Base-by-base conservation (phyloP, 2,113 vertebrate genomes). In the Tichodroma muraria region DNA sequence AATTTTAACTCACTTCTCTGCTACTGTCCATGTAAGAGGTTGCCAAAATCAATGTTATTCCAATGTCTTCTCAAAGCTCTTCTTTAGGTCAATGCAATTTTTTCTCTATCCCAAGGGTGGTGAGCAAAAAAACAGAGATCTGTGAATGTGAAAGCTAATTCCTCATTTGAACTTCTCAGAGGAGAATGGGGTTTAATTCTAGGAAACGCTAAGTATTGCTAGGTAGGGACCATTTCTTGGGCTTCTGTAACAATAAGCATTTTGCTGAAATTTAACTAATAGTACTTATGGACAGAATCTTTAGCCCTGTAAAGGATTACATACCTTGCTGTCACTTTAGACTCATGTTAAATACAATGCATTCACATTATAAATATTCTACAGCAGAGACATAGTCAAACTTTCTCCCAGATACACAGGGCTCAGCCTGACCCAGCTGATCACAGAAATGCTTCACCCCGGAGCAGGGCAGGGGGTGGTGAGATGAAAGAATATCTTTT, bases 401-500 rank as follows among this genome's bases (percentile, higher is more conserved):
- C 37, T 85, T 6, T 1, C 35, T 91, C 30, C 15, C 70, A 88
- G 45, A 73, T 66, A 59, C 68, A 30, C 22, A 75, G 37, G 19
- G 64, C 82, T 91, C 60, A 92, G 49, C 47, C 85, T 92, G 89
- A 80, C 64, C 94, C 72, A 84, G 42, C 38, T 87, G 89, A 92
- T 92, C 85, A 94, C 52, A 93, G 82, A 90, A 92, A 84, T 25
- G 33, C n/a, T 93, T 94, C 47, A 52, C 52, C 76, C 88, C 83
- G 52, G 47, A 93, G 83, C 54, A 71, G 35, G 21, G 50, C 0
- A 0, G 40, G 12, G 44, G 15, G 14, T 13, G 10, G 14, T 40
- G 52, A 93, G 93, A 95, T 95, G 87, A 92, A 96, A 95, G 93
- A 94, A 47, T 24, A 54, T 57, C 59, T 88, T 94, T 94, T 93